A percentile compares a stretch with the other conserved stretches of the same genome.
Conservation (phyloP, 1,140 invertebrate species). For the Bombyx mandarina region DNA sequence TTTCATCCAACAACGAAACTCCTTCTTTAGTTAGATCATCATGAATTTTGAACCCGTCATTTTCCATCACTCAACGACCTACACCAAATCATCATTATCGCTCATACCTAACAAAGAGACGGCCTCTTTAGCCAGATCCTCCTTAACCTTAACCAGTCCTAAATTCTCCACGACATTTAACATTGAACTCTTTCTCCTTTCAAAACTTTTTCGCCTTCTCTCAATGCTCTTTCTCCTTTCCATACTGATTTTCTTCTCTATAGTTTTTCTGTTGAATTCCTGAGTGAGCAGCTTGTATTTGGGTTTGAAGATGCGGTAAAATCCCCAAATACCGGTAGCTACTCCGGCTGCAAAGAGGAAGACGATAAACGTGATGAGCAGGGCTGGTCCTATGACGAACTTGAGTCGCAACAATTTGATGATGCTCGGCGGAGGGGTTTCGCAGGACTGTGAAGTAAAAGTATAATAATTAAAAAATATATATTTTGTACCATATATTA, state of each 20-base stretch:
- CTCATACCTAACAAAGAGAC: no score
- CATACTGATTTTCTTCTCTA: conserved; percentile 17
- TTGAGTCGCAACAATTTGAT: conserved; percentile 32
- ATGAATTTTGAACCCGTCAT: no score
- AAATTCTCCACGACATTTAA: no score
- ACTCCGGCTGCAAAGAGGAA: conserved; percentile 36
- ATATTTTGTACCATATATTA: no score
- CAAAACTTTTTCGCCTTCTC: background rate
- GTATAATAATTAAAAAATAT: background rate
- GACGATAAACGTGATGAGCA: conserved; percentile 33
- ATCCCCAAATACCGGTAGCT: conserved; percentile 28
- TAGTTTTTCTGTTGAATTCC: conserved; percentile 14
- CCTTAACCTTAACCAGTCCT: no score
- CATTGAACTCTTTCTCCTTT: no score
- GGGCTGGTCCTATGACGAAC: conserved; percentile 38
- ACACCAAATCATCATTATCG: no score
- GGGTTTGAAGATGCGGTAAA: conserved; percentile 34
- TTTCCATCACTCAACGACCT: no score
- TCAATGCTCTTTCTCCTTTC: conserved; percentile 28
- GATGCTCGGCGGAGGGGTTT: conserved; percentile 36
- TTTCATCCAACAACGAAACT: no score
- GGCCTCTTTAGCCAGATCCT: no score
- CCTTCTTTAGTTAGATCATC: no score
- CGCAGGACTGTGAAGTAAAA: conserved; percentile 35
- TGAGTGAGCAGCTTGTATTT: conserved; percentile 33